Base-by-base conservation (phyloP, 1,140 invertebrate species). In the Drosophila parabipectinata region DNA sequence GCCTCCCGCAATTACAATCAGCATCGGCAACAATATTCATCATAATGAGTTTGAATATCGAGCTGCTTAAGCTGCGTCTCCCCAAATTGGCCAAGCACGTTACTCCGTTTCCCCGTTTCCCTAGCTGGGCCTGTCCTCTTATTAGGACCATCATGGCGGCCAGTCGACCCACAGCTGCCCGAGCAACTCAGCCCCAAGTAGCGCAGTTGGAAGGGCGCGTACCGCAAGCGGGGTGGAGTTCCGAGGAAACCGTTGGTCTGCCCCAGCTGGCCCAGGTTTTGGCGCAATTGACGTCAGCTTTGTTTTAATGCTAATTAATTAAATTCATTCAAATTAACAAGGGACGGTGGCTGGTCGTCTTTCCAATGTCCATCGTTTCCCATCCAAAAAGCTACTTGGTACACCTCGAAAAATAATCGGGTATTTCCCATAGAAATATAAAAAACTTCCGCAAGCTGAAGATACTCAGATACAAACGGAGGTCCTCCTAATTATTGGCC, bases 241-340 rank as follows among this genome's bases (percentile, higher is more conserved):
- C 9, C 52, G 15, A 9, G 34, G n/a, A 4, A 41, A 8, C 1
- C 32, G 9, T 32, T 10, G 32, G 32, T 28, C 8, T 10, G 8
- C 34, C 34, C 34, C 12, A 5, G 24, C 37, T 30, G 15, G 53
- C 48, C 30, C 55, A 30, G 58, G 52, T 72, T 77, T 77, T 44
- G 62, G 39, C 47, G 52, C 64, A 55, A 79, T 88, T 83, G 79
- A 79, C 83, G 83, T 87, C 82, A 79, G 72, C 81, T 88, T 87
- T 82, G 67, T 77, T 88, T 87, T 83, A 89, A 62, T 77, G 79
- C 77, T 88, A 79, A 88, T 89, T 88, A 88, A 88, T 88, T 88
- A 83, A 89, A 88, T 83, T 88, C 75, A 79, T 77, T 82, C 72
- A 82, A 87, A 87, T 82, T 87, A 77, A 77, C 71, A 78, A 64